Conservation (phyloP, 2,888 invertebrate genomes). For the Gymnosoma rotundatum region DNA sequence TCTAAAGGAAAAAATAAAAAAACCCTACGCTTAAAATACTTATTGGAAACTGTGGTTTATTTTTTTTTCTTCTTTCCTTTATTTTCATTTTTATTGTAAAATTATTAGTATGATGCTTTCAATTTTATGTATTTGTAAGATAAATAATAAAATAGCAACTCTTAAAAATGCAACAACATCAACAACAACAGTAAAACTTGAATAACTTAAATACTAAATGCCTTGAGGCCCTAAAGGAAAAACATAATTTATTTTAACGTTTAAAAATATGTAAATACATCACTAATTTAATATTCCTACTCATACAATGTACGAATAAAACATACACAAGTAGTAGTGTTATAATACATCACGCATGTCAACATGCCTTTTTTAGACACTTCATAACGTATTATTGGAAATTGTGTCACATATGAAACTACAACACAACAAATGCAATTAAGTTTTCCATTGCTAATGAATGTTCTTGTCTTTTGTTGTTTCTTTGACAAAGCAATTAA, state of each 20-base stretch:
- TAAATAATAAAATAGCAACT: slow-evolving; percentile 2
- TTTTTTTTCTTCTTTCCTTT: too few relatives aligned
- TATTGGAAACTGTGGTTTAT: background rate
- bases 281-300: slow-evolving; percentile 17
- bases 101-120: background rate
- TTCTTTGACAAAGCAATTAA: slow-evolving; percentile 6
- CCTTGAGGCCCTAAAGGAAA: slow-evolving; percentile 38
- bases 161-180: background rate
- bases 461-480: background rate
- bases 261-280: background rate
- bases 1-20: background rate
- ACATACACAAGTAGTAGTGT: background rate
- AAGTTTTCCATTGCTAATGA: slow-evolving; percentile 32
- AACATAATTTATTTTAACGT: slow-evolving; percentile 25
- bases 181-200: background rate
- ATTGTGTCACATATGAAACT: background rate
- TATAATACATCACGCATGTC: background rate
- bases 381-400: slow-evolving; percentile 9
- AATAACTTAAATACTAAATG: slow-evolving; percentile 19
- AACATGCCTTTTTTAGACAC: slow-evolving; percentile 20
- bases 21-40: background rate
- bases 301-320: background rate
- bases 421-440: background rate
- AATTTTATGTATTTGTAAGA: background rate
- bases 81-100: background rate